Evolutionary conservation across 2,888 invertebrate species (phyloP), one percentile per base, ranked within the genome.

Genomic region (Pimpla rufipes): DNA sequence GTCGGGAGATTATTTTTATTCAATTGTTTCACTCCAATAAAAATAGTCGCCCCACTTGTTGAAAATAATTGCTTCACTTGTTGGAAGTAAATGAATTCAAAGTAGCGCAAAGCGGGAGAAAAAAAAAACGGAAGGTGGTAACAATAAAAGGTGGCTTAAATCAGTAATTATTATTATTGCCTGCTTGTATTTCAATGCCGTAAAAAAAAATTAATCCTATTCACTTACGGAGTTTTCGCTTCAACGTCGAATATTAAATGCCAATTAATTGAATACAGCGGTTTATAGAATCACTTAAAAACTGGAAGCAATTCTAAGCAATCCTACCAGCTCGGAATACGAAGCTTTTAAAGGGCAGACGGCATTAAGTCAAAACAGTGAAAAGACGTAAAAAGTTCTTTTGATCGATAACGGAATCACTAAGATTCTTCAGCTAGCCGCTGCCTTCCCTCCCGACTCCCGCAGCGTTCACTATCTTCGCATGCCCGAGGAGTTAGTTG

Each of bases 401-500:
- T 57, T 40, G 29, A 67, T 59, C 35, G 59, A 50, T 10, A 29
- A 37, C 50, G 40, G 18, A 78, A 78, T 70, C 64, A 50, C 70
- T 64, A 35, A 50, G 52, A 79, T 73, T 62, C 67, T 78, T 81
- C 35, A 59, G 13, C 47, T 1, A 4, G 21, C 66, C n/a, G n/a
- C n/a, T n/a, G n/a, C n/a, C n/a, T n/a, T 76, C 50, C 45, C 16
- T 18, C 71, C 66, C 70, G 37, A 64, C 75, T 83, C 73, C 57
- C 59, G 70, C 29, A 47, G 50, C 18, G 10, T 18, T 42, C 42
- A 55, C 64, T 74, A 75, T 66, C 77, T 64, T 73, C 67, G 77
- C 73, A 57, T 70, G 52, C 64, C 42, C 16, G 57, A 81, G 83
- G 57, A 81, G 83, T 80, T 83, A 81, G 83, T 81, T 84, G 74